phyloP scores from a whole-genome alignment of 2,113 vertebrate genomes.

The Panthera uncia region DNA sequence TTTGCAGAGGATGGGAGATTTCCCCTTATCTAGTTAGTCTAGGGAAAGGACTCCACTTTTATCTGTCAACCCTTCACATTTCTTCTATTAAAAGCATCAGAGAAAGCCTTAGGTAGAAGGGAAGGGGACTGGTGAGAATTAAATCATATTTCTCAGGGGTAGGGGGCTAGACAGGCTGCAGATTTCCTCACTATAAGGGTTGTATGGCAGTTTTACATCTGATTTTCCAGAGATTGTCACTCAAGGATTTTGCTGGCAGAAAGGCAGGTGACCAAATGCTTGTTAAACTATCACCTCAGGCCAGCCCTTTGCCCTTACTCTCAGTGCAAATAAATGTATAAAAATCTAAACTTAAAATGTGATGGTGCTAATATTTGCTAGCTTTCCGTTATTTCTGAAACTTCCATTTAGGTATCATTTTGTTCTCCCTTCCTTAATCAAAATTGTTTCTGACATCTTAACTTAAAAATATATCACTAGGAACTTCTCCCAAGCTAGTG shows the following conservation, averaged over 20 bases:
- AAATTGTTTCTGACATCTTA: conserved; percentile 50
- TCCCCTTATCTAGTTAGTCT: not conserved
- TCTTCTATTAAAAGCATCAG: not conserved
- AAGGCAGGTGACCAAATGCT: not conserved
- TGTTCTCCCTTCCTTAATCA: not conserved
- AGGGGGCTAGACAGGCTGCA: not conserved
- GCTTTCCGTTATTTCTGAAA: conserved; percentile 18
- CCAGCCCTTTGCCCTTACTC: not conserved
- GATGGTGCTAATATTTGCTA: not conserved
- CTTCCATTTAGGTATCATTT: not conserved
- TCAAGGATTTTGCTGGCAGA: not conserved
- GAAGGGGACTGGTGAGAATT: not conserved
- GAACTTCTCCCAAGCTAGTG: not conserved
- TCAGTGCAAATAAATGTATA: not conserved
- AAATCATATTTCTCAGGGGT: not conserved
- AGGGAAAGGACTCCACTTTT: not conserved
- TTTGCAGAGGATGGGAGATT: rapidly evolving
- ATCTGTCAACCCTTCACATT: not conserved
- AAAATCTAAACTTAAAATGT: not conserved
- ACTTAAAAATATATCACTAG: conserved; percentile 24
- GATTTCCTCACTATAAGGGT: not conserved
- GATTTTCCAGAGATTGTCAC: not conserved
- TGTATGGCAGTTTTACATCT: not conserved
- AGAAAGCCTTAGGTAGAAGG: not conserved
- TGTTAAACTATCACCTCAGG: not conserved